A percentile compares a stretch with the other conserved stretches of the same genome.
These are phyloP conservation scores for Nymphalis urticae DNA, from an alignment of 2,888 invertebrate species.

Conservation along the genomic window DNA sequence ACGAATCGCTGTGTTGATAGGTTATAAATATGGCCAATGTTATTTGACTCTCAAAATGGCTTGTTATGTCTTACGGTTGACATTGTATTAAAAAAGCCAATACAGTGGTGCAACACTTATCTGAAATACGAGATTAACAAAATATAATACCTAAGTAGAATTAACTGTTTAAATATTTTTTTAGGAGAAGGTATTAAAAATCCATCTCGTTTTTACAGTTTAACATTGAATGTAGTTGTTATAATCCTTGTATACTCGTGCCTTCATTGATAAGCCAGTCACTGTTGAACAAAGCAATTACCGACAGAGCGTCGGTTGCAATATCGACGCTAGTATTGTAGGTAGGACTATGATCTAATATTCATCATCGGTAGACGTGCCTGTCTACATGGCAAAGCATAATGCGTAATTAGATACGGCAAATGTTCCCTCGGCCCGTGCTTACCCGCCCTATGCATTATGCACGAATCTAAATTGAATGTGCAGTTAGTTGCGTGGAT, in stretches of 20 bases:
- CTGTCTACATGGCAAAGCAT: conserved; percentile 74
- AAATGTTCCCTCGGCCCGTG: conserved; percentile 67
- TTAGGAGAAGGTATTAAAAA: no score
- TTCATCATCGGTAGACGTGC: conserved; percentile 73
- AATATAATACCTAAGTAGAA: no score
- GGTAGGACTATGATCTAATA: conserved; percentile 72
- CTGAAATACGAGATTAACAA: no score
- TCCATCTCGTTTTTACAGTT: background rate
- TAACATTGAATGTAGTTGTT: background rate
- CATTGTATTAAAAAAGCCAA: no score
- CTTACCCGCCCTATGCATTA: conserved; percentile 68
- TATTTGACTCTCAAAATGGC: no score
- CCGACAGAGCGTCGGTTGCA: conserved; percentile 48
- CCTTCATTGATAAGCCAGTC: conserved; percentile 33
- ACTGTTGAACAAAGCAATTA: conserved; percentile 54
- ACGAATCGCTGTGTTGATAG: no score
- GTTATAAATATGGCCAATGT: no score
- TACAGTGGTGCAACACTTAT: no score
- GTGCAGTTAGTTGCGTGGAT: conserved; percentile 65
- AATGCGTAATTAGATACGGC: conserved; percentile 80
- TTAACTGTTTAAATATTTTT: no score
- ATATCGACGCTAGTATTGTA: conserved; percentile 60
- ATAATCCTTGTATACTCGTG: background rate
- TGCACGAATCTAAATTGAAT: conserved; percentile 78
- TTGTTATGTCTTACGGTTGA: no score